phyloP scores from a whole-genome alignment of 2,113 vertebrate species.

The Heterotis niloticus region DNA sequence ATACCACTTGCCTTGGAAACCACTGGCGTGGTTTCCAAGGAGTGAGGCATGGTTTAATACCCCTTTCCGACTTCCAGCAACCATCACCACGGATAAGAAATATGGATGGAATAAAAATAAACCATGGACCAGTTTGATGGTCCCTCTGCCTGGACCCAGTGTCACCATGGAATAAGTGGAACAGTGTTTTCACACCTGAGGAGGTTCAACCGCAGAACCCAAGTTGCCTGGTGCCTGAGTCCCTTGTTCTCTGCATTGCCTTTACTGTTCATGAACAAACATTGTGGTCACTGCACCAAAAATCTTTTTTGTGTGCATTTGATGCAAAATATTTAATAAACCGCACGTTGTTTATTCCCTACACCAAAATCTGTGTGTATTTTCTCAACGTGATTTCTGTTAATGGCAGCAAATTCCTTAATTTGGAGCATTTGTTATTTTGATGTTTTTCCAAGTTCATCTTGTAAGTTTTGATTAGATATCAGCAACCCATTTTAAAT shows the following conservation, averaged over 20 bases:
- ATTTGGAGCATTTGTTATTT: not conserved
- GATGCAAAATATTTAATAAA: not conserved
- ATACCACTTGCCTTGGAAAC: no score
- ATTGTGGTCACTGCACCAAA: no score
- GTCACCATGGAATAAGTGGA: not conserved
- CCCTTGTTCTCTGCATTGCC: not conserved
- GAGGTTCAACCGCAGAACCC: not conserved
- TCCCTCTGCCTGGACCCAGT: not conserved
- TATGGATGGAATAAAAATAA: no score
- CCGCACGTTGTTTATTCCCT: not conserved
- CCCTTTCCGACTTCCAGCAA: no score
- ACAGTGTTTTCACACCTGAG: not conserved
- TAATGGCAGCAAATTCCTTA: not conserved
- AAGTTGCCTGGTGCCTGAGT: not conserved
- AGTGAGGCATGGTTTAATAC: no score
- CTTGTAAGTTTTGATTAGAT: not conserved
- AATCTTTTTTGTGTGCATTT: no score
- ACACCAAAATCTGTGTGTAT: not conserved
- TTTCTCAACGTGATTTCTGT: constrained; percentile 6
- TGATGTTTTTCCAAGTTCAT: not conserved
- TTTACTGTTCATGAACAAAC: no score
- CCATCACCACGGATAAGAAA: no score
- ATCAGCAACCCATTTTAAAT: not conserved
- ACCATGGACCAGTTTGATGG: no score
- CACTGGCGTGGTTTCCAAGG: no score